These are phyloP conservation scores for Dicentrarchus labrax DNA, from an alignment of 2,113 vertebrate species.

Conservation along the genomic window DNA sequence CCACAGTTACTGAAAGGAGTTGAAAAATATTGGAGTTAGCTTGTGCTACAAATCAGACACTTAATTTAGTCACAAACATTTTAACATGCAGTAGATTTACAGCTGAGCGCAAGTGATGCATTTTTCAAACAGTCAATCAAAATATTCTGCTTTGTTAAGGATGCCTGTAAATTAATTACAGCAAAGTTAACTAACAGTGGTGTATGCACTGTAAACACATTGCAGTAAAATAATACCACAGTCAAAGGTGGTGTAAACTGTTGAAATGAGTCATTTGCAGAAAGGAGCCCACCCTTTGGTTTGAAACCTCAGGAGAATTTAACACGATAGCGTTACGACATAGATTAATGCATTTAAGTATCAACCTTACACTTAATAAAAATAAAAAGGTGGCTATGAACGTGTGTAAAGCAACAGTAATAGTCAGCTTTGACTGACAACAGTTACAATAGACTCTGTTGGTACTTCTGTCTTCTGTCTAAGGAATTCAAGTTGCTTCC, in stretches of 20 bases:
- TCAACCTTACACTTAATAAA: background rate
- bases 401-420: background rate
- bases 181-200: background rate
- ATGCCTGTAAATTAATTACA: background rate
- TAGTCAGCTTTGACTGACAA: background rate
- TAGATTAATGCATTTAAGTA: background rate
- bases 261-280: background rate
- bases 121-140: background rate
- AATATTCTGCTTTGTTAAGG: background rate
- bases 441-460: background rate
- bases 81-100: background rate
- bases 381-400: background rate
- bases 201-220: background rate
- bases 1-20: constrained; percentile 85
- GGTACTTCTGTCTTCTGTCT: too few relatives aligned
- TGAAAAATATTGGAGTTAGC: background rate
- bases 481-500: too few relatives aligned
- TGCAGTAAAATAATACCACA: background rate
- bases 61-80: background rate
- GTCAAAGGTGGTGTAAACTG: background rate
- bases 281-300: too few relatives aligned
- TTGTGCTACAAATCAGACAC: background rate
- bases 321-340: background rate
- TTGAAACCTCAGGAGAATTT: background rate
- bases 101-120: background rate